A percentile compares a stretch with the other conserved stretches of the same genome.
phyloP scores from a whole-genome alignment of 2,113 vertebrate genomes.

The Saccopteryx leptura region DNA sequence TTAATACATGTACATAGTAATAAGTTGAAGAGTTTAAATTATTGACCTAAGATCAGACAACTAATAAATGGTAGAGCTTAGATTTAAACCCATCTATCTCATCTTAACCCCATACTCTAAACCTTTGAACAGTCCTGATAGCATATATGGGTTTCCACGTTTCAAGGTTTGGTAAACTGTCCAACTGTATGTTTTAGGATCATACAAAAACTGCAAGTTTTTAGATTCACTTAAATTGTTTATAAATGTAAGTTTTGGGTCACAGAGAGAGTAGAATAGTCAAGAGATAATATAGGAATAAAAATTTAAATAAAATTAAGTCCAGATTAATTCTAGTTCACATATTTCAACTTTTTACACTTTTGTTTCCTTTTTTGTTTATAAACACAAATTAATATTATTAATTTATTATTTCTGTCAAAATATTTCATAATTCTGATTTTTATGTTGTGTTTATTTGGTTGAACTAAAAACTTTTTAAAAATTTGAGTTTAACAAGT shows the following conservation, averaged over 20 bases:
- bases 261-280: neutral
- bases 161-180: neutral
- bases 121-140: neutral
- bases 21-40: constrained; percentile 21
- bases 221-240: neutral
- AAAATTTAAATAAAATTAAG: constrained; percentile 37
- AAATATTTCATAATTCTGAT: neutral
- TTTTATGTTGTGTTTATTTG: constrained; percentile 5
- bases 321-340: constrained; percentile 26
- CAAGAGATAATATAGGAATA: neutral
- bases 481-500: constrained; percentile 16
- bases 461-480: neutral
- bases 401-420: neutral
- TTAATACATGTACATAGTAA: neutral
- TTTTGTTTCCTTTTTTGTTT: constrained; percentile 1
- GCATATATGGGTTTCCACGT: neutral
- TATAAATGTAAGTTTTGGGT: neutral
- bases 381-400: constrained; percentile 4
- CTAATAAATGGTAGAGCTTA: neutral
- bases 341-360: constrained; percentile 23
- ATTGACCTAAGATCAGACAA: neutral
- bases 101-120: neutral
- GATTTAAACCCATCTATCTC: neutral
- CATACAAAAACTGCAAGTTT: neutral
- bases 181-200: neutral